Base-by-base conservation (phyloP, 2,797 vertebrate genomes). In the Echiichthys vipera region DNA sequence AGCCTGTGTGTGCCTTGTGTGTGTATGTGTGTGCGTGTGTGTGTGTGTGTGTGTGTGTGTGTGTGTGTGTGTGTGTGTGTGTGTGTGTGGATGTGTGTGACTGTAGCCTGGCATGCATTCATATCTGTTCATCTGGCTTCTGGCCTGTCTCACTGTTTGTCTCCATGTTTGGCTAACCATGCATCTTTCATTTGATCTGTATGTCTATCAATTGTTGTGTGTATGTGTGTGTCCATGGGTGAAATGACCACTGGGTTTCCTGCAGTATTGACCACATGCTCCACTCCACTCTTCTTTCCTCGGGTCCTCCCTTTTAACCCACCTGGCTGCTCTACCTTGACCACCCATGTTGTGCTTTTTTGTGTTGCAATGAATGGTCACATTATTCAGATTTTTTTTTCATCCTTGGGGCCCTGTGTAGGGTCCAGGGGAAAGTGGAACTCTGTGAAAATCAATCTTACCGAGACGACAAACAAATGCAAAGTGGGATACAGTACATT, bases 171-270 rank as follows among this genome's bases (percentile, higher is more conserved):
- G 83, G 69, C 64, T 83, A 80, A 85, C 74, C 81, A 74, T 82
- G 82, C 88, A 84, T 84, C 68, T 71, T 83, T 82, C 80, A 77
- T 85, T 78, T 77, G 80, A 88, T 88, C 86, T 75, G 75, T 64
- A 62, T 37, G 54, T 61, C 77, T 63, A 80, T 84, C 81, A 85
- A 55, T 81, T 57, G 59, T 56, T 77, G 57, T 79, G 74, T 78
- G 72, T 80, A 25, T 59, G 59, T 84, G 86, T 88, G 83, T 89
- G 83, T 89, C 85, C 85, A 89, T 88, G 90, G 88, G 80, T 91
- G 89, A 92, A 92, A 91, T 92, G 86, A 84, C 88, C 86, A 85
- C 75, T 75, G 76, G 78, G 81, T 64, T 78, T 89, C 87, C 87
- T 40, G 68, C 90, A 77, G 89, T 45, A 86, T 77, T 78, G 84